These are phyloP conservation scores for Acanthopleura granulata DNA, from an alignment of 2,888 invertebrate species.

Conservation along the genomic window DNA sequence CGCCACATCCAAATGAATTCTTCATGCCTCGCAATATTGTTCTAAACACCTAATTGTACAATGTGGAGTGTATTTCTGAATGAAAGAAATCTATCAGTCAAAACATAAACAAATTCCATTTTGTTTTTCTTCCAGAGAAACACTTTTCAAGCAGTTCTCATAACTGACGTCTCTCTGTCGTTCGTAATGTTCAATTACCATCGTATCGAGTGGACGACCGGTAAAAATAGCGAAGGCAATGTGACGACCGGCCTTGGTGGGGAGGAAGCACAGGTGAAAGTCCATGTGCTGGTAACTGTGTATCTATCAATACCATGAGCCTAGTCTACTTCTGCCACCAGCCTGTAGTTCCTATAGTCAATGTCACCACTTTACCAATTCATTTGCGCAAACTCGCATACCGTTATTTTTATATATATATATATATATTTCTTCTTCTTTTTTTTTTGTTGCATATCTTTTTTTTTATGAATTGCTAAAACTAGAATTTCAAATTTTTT, in stretches of 20 bases:
- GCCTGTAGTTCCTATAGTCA: conserved; percentile 3
- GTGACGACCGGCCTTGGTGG: conserved; percentile 51
- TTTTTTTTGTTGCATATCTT: too few species aligned
- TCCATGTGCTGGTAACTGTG: conserved; percentile 20
- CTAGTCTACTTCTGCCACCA: conserved; percentile 6
- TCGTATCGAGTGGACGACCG: conserved; percentile 74
- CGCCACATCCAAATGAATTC: too few species aligned
- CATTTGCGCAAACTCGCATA: too few species aligned
- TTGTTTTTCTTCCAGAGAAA: conserved; percentile 79
- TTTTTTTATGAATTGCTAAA: too few species aligned
- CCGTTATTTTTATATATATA: too few species aligned
- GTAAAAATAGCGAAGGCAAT: conserved; percentile 49
- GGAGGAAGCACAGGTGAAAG: conserved; percentile 50
- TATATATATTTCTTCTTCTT: too few species aligned
- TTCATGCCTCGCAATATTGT: too few species aligned
- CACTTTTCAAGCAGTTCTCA: conserved; percentile 94
- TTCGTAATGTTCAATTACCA: conserved; percentile 97
- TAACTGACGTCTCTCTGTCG: conserved; percentile 93
- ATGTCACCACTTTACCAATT: too few species aligned
- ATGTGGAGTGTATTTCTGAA: too few species aligned
- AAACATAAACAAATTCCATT: neutral
- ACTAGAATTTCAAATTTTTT: too few species aligned
- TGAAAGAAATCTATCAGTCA: too few species aligned
- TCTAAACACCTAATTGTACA: too few species aligned
- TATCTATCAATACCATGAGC: neutral